Evolutionary conservation across 2,113 vertebrate species (phyloP), one percentile per base, ranked within the genome.

Genomic region (Eubucco bourcierii): DNA sequence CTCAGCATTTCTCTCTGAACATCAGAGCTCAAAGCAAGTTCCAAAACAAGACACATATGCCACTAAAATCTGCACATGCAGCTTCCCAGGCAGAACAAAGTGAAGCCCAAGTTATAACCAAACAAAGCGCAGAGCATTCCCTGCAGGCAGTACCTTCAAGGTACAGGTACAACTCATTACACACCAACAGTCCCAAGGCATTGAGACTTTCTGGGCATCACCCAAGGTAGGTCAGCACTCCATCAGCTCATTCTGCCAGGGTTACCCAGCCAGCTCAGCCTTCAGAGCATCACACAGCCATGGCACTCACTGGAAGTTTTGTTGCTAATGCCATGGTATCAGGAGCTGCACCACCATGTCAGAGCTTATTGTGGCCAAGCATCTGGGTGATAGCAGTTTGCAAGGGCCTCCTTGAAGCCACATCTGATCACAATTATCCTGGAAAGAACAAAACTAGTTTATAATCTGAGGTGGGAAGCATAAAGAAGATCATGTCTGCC

Each of bases 401-500:
- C 46, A 46, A 75, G 24, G 39, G 63, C 3, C 6, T 11, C 39
- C 58, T 7, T 14, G 25, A 53, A 88, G 21, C 2, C 3, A 7
- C 20, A 4, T 18, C 18, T 28, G 15, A 16, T 2, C 0, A 0
- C 21, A 27, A 10, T 2, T 10, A 23, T 27, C 52, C 75, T 46
- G 24, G 61, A 10, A 21, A 53, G 55, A 41, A 28, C 58, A 19
- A 39, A 34, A n/a, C 28, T 21, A 14, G 31, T 13, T 81, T 46
- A 33, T 20, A 13, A 9, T 3, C 28, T 5, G 13, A n/a, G 20
- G 12, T 10, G 8, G 50, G 66, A 55, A 61, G 15, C 15, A 47
- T 53, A 15, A 27, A 10, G 19, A 15, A 53, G 53, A 46, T 1
- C 0, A 9, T 1, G 1, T 7, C 15, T 1, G 1, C 6, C 15